Base-by-base conservation (phyloP, 2,888 invertebrate genomes). In the Opisthograptis luteolata region DNA sequence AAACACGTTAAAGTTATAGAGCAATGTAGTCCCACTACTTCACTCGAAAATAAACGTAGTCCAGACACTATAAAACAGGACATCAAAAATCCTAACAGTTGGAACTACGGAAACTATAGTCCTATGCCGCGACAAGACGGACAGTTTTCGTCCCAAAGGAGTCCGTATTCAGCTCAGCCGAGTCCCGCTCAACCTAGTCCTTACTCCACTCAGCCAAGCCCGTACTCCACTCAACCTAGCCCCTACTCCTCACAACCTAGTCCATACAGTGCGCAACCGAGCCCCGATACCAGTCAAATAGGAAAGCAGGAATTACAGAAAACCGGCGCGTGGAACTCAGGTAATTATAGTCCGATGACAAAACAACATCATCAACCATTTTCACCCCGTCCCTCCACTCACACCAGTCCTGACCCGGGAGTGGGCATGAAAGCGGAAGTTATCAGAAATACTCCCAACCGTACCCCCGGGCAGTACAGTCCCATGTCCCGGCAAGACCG, bases 1-100 rank as follows among this genome's bases (percentile, higher is more conserved):
- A 87, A 82, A 71, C 85, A 85, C 41, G 71, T 79, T 31, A 88
- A 88, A 80, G 71, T 79, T 12, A 77, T 84, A 58, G 89, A 89
- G 66, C 89, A 88, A 66, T 90, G 88, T 60, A 90, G 90, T 68
- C 90, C 90, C 1, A 89, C 88, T 2, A 89, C 90, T 46, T 88
- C 89, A 0, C 64, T 84, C 40, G 89, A 90, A 51, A 87, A 84
- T 60, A 89, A 88, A 73, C 86, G 79, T 58, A 89, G 88, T 66
- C 89, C 89, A 1, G 89, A 89, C 66, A 78, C 79, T 1, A 58
- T 79, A 46, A 88, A 88, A 61, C 85, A 84, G 39, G 88, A 89
- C 49, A 82, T 87, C 36, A 89, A 88, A 49, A 86, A 81, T 63
- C 81, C 82, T 5, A 86, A 81, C 63, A 84, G 68, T 49, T 90